Base-by-base conservation (phyloP, 2,888 invertebrate genomes). In the Helicoverpa assulta region DNA sequence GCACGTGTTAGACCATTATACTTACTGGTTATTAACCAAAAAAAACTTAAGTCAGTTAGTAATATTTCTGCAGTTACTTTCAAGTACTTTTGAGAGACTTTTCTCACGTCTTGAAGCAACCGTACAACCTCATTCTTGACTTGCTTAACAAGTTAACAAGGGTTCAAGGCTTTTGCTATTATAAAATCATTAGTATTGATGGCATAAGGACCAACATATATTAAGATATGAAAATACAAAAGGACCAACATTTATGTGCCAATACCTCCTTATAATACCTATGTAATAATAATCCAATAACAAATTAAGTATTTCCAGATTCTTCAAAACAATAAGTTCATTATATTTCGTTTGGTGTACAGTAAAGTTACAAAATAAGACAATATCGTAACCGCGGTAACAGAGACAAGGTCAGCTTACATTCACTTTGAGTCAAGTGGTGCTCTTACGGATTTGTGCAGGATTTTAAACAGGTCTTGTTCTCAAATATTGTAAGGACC, bases 361-460 rank as follows among this genome's bases (percentile, higher is more conserved):
- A 29, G 65, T 50, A 43, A 40, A 16, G 67, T 82, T 82, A 76
- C 81, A 75, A 82, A 81, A 81, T 58, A 64, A 67, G 56, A 73
- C 54, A 63, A 52, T 66, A 80, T 66, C 62, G 78, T 68, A 82
- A 83, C 59, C 51, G 51, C 58, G 14, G 54, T 71, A 54, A 37
- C 56, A 29, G 40, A 43, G 21, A 65, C 78, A 82, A 83, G 82
- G 82, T 83, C 83, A 73, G 0, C 37, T 33, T 59, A 78, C 82
- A 71, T 81, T 82, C 82, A 81, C 82, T 81, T 77, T 33, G 21
- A 57, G n/a, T 40, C 72, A 56, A 43, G 26, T 47, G 14, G 50
- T 62, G 3, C 18, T 5, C 21, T 2, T 33, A 29, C 18, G 21
- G 40, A 56, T 8, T 50, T 6, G 10, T 16, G 12, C 8, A 21